phyloP scores from a whole-genome alignment of 1,140 invertebrate genomes.

The Triops cancriformis region DNA sequence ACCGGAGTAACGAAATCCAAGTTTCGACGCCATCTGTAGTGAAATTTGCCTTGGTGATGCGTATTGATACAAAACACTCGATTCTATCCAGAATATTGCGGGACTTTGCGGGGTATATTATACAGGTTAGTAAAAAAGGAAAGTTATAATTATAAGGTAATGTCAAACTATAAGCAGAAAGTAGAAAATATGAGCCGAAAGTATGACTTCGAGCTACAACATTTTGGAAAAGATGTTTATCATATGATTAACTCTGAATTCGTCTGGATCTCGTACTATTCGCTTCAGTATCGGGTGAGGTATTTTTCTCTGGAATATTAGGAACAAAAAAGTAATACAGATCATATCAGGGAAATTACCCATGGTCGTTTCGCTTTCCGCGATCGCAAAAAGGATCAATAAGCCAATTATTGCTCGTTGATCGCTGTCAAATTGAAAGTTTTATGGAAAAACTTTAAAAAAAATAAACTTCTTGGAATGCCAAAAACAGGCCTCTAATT shows the following conservation, averaged over 20 bases:
- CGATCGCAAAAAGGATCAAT: not conserved
- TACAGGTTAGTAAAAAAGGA: no score
- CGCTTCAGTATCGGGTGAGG: not conserved
- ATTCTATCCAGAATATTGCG: not conserved
- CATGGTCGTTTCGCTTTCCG: no score
- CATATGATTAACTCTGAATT: not conserved
- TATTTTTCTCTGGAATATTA: not conserved
- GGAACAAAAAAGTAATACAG: no score
- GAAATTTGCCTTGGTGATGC: not conserved
- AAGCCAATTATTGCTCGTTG: not conserved
- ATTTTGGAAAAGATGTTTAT: not conserved
- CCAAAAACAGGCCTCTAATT: no score
- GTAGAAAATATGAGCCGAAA: no score
- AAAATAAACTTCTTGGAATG: no score
- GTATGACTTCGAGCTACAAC: no score
- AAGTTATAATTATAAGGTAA: no score
- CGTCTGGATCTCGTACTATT: not conserved
- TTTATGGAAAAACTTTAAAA: not conserved
- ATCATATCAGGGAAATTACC: no score
- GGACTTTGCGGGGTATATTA: not conserved
- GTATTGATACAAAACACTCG: not conserved
- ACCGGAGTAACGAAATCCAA: not conserved
- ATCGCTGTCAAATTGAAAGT: not conserved
- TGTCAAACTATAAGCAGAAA: no score
- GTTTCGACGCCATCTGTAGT: not conserved